These are phyloP conservation scores for Dryobates pubescens DNA, from an alignment of 2,797 vertebrate genomes.

Conservation along the genomic window DNA sequence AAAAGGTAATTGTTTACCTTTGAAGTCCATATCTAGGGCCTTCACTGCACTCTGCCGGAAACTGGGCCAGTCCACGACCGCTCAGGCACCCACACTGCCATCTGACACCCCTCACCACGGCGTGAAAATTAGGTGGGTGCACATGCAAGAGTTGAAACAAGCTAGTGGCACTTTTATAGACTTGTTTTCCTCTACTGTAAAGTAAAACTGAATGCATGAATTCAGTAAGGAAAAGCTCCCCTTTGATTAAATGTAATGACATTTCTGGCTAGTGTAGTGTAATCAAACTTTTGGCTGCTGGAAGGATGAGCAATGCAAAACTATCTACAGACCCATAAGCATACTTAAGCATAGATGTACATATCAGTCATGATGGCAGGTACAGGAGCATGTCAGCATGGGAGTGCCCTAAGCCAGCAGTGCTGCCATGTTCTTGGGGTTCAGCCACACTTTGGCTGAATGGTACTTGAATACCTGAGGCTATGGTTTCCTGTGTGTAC, in stretches of 20 bases:
- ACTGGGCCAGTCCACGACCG: neutral
- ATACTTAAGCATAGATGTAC: neutral
- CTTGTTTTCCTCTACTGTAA: neutral
- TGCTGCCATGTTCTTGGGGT: accelerated
- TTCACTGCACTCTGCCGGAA: slow-evolving; percentile 7
- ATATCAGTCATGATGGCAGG: neutral
- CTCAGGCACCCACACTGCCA: neutral
- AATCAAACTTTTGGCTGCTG: neutral
- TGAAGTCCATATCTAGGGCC: slow-evolving; percentile 43
- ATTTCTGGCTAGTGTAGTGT: neutral
- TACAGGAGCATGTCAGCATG: accelerated
- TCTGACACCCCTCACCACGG: neutral
- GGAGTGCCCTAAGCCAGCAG: neutral
- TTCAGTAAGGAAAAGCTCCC: neutral
- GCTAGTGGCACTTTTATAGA: neutral
- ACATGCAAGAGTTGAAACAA: slow-evolving; percentile 19
- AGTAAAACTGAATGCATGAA: neutral
- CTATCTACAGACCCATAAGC: accelerated
- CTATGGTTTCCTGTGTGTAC: accelerated
- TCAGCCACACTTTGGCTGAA: neutral
- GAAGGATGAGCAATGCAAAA: neutral
- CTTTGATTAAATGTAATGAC: neutral
- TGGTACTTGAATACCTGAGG: accelerated
- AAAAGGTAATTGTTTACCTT: slow-evolving; percentile 74
- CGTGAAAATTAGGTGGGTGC: neutral